These are phyloP conservation scores for Apogon hyalosoma DNA, from an alignment of 2,797 vertebrate genomes.

Conservation along the genomic window DNA sequence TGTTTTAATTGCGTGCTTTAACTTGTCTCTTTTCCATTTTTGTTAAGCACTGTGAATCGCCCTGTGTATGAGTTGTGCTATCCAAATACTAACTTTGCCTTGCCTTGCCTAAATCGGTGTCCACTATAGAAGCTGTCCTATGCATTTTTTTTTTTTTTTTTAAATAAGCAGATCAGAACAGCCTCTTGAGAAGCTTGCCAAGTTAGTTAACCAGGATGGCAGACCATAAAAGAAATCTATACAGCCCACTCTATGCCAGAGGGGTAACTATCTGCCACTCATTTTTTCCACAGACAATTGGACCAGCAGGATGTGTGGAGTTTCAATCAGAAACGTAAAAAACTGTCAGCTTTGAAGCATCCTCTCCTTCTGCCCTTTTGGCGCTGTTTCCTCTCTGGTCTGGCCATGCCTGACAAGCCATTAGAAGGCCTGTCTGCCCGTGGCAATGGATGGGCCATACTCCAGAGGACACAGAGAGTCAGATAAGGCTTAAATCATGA, in stretches of 20 bases:
- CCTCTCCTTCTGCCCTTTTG: conserved; percentile 54
- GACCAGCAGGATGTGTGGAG: conserved; percentile 61
- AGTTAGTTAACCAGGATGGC: conserved; percentile 45
- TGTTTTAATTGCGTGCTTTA: too few species aligned
- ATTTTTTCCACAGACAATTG: conserved; percentile 42
- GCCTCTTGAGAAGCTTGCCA: conserved; percentile 24
- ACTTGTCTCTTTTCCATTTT: too few species aligned
- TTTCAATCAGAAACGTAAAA: conserved; percentile 63
- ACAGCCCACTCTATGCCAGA: conserved; percentile 17
- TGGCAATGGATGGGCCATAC: conserved; percentile 54
- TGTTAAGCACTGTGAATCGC: too few species aligned
- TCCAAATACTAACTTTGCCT: too few species aligned
- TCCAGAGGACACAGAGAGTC: conserved; percentile 66
- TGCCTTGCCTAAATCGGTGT: neutral
- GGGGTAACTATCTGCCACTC: conserved; percentile 23
- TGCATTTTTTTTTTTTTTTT: neutral
- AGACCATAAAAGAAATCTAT: conserved; percentile 52
- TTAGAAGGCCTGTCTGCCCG: conserved; percentile 61
- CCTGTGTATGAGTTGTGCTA: too few species aligned
- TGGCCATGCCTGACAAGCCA: conserved; percentile 65
- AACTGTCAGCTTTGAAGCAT: conserved; percentile 72
- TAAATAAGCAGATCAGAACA: conserved; percentile 19
- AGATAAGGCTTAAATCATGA: conserved; percentile 69
- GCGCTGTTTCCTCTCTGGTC: conserved; percentile 54
- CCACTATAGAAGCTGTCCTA: neutral